phyloP scores from a whole-genome alignment of 2,797 vertebrate species.

The Nothura maculosa region DNA sequence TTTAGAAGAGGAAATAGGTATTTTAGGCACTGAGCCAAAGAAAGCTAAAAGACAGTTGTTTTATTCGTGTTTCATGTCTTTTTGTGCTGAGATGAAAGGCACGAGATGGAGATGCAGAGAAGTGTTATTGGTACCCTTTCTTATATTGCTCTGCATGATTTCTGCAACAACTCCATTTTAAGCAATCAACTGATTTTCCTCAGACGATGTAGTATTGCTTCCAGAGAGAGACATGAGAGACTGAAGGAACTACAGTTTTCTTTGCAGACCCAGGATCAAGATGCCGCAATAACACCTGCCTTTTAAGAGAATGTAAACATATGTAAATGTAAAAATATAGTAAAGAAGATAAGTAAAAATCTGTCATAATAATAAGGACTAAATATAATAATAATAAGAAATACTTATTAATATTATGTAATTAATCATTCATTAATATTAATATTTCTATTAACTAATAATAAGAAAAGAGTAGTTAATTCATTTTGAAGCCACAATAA shows the following conservation, averaged over 20 bases:
- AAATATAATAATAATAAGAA: background rate
- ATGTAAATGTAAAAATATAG: background rate
- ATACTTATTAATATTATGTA: too few species aligned
- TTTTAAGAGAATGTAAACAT: conserved; percentile 4
- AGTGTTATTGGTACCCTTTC: background rate
- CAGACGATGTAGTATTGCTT: background rate
- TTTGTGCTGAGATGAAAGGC: background rate
- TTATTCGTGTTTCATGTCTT: background rate
- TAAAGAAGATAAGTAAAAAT: conserved; percentile 46
- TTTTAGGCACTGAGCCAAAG: conserved; percentile 1
- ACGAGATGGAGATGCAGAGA: background rate
- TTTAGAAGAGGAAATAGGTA: conserved; percentile 36
- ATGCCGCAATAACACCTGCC: conserved; percentile 11
- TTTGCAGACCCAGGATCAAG: background rate
- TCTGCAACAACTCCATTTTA: background rate
- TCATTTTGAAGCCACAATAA: background rate
- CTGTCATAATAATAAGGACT: conserved; percentile 34
- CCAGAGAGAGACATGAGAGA: background rate
- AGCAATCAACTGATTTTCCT: background rate
- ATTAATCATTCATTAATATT: too few species aligned
- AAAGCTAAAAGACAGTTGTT: conserved; percentile 15
- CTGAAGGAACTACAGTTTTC: background rate
- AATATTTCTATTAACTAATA: too few species aligned
- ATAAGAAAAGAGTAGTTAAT: background rate
- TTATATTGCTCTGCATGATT: background rate